Conservation (phyloP, 1,140 invertebrate genomes). For the Rhagoletis pomonella region DNA sequence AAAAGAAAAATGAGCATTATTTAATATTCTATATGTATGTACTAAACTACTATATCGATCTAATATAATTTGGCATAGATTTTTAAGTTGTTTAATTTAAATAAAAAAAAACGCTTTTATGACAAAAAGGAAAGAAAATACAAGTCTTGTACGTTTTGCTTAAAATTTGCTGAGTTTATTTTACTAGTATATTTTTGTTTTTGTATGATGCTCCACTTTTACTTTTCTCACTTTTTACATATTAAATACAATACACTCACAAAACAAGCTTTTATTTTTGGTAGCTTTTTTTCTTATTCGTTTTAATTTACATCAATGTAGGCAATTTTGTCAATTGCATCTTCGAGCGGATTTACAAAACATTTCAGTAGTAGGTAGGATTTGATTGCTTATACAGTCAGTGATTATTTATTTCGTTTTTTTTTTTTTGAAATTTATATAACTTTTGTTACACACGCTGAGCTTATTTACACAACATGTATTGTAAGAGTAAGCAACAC, state of each 20-base stretch:
- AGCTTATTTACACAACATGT: too few relatives aligned
- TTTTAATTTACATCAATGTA: neutral
- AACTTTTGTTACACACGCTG: too few relatives aligned
- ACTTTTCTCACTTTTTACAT: neutral
- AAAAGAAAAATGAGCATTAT: neutral
- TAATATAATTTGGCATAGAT: neutral
- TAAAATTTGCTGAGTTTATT: neutral
- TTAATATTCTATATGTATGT: slow-evolving; percentile 28
- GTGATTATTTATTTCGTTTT: neutral
- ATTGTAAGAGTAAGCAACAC: too few relatives aligned
- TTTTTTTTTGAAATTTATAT: too few relatives aligned
- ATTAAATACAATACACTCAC: neutral
- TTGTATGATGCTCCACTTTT: neutral
- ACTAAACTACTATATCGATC: too few relatives aligned
- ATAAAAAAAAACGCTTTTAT: neutral
- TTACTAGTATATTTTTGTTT: neutral
- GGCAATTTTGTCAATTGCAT: neutral
- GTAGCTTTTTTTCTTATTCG: neutral
- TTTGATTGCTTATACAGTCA: neutral
- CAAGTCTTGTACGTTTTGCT: too few relatives aligned
- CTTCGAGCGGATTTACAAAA: too few relatives aligned
- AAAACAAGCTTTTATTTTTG: neutral
- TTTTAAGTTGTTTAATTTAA: slow-evolving; percentile 21
- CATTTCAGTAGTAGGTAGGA: neutral
- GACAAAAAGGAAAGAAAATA: too few relatives aligned